Evolutionary conservation across 2,113 vertebrate genomes (phyloP).

Genomic region (Xenotilapia flavipinnis): DNA sequence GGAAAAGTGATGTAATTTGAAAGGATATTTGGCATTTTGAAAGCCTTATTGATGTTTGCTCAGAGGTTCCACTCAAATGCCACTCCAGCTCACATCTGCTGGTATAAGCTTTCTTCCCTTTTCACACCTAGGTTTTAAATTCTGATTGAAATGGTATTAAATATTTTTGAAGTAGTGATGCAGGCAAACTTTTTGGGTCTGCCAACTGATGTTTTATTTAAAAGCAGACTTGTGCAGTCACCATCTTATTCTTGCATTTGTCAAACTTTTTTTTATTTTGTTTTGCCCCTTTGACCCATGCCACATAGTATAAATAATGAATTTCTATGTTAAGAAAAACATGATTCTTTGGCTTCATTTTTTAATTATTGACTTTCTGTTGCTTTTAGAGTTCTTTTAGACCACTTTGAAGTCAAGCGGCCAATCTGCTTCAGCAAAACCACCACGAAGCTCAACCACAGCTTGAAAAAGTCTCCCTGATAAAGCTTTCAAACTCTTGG

Average conservation of each 20-base stretch:
- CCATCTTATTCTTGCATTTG: not conserved
- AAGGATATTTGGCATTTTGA: not conserved
- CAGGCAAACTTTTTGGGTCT: not conserved
- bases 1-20: not conserved
- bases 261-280: not conserved
- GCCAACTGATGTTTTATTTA: not conserved
- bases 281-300: not conserved
- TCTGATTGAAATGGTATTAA: not conserved
- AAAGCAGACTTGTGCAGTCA: not conserved
- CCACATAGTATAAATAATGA: not conserved
- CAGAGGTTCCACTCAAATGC: not conserved
- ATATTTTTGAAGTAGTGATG: not conserved
- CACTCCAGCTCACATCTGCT: not conserved
- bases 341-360: not conserved
- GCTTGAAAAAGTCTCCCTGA: not conserved
- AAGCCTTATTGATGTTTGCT: not conserved
- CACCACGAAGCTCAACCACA: not conserved
- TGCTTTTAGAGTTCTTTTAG: not conserved
- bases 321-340: not conserved
- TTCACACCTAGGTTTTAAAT: not conserved
- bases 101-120: not conserved
- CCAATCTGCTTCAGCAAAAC: not conserved
- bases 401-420: not conserved
- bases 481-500: not conserved
- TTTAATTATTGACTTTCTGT: slow-evolving; percentile 34